These are phyloP conservation scores for Panthera tigris DNA, from an alignment of 2,113 vertebrate genomes.

Conservation along the genomic window DNA sequence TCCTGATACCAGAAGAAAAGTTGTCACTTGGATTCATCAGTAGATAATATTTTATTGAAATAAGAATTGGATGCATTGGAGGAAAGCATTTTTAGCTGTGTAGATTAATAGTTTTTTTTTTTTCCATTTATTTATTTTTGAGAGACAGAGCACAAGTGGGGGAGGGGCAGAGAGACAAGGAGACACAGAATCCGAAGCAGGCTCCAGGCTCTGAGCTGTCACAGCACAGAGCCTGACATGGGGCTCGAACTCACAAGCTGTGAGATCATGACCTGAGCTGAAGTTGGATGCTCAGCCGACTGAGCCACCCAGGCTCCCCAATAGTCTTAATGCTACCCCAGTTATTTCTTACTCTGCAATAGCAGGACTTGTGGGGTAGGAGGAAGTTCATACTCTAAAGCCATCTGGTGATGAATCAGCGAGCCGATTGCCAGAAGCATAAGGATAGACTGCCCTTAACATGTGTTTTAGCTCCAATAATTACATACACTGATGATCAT, in stretches of 20 bases:
- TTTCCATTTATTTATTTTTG: too few species aligned
- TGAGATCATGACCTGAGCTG: too few species aligned
- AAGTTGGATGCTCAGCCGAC: too few species aligned
- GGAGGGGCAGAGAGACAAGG: too few species aligned
- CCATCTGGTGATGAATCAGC: constrained; percentile 60
- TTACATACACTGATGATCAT: constrained; percentile 11
- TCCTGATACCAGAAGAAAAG: background rate
- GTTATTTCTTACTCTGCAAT: background rate
- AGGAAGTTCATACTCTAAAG: constrained; percentile 20
- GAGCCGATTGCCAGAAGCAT: background rate
- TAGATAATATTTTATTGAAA: constrained; percentile 17
- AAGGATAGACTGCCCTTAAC: constrained; percentile 11
- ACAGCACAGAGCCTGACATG: too few species aligned
- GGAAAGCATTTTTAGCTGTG: background rate
- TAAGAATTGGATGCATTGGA: background rate
- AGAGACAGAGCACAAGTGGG: too few species aligned
- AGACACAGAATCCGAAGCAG: too few species aligned
- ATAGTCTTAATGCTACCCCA: background rate
- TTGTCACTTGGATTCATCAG: background rate
- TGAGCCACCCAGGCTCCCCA: too few species aligned
- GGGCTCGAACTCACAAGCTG: too few species aligned
- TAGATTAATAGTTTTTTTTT: background rate
- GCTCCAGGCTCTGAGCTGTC: too few species aligned
- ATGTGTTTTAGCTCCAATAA: constrained; percentile 37
- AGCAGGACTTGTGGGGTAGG: background rate